Evolutionary conservation across 1,140 invertebrate species (phyloP).

Genomic region (Brachionus plicatilis): DNA sequence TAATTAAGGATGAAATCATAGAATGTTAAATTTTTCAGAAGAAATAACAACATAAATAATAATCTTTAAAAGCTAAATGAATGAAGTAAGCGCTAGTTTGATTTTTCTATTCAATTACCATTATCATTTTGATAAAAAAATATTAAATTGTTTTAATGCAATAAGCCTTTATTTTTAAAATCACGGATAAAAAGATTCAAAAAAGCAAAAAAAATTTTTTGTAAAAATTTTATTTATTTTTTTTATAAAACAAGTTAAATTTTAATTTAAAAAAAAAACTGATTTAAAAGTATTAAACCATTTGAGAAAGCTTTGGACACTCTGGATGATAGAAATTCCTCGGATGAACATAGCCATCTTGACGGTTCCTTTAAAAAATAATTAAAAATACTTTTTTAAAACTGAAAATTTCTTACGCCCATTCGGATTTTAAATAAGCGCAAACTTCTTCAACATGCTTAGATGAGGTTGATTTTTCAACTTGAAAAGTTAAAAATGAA

Average conservation of each 20-base stretch:
- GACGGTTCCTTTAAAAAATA: slow-evolving; percentile 42
- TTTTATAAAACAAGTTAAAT: background rate
- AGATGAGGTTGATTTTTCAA: slow-evolving; percentile 61
- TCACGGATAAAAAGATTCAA: too few relatives aligned
- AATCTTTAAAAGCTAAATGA: too few relatives aligned
- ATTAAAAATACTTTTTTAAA: background rate
- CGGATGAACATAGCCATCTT: slow-evolving; percentile 55
- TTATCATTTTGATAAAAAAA: too few relatives aligned
- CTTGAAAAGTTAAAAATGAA: slow-evolving; percentile 62
- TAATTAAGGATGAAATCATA: too few relatives aligned
- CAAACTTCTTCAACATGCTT: slow-evolving; percentile 53
- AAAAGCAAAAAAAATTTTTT: too few relatives aligned
- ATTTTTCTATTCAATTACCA: too few relatives aligned
- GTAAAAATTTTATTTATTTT: background rate
- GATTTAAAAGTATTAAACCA: background rate
- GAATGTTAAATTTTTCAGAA: too few relatives aligned
- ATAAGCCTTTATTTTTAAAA: too few relatives aligned
- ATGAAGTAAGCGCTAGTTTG: too few relatives aligned
- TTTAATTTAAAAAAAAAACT: background rate
- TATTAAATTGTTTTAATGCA: too few relatives aligned
- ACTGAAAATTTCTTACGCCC: slow-evolving; percentile 44
- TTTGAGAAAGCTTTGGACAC: slow-evolving; percentile 50
- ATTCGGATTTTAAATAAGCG: slow-evolving; percentile 50
- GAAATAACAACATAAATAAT: too few relatives aligned
- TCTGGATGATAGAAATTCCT: slow-evolving; percentile 53